Conservation (phyloP, 1,140 invertebrate genomes). For the Sarcophaga bullata region DNA sequence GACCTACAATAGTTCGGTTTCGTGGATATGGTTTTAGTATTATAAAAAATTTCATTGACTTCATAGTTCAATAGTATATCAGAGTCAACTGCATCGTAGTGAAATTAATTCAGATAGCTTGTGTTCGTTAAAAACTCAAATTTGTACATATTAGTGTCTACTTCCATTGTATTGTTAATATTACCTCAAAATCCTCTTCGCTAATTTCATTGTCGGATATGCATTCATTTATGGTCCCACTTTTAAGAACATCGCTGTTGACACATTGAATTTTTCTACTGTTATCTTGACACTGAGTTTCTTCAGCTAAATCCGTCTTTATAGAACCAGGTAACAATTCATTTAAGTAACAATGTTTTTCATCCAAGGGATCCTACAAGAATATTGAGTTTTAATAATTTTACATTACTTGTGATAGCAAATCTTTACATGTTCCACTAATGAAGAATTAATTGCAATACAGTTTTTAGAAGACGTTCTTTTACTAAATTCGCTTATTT, state of each 20-base stretch:
- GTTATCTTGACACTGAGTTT: too few species aligned
- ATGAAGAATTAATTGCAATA: neutral
- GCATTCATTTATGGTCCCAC: neutral
- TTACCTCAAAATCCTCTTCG: conserved; percentile 10
- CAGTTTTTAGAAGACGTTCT: neutral
- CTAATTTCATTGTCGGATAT: neutral
- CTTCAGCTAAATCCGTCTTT: neutral
- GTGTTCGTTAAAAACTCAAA: too few species aligned
- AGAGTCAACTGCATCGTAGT: too few species aligned
- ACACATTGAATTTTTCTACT: neutral
- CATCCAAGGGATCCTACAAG: conserved; percentile 8
- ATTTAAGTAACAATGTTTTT: neutral
- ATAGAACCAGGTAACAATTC: neutral
- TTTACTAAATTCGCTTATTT: neutral
- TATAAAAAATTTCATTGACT: too few species aligned
- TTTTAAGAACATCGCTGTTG: neutral
- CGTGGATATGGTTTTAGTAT: too few species aligned
- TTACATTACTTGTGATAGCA: too few species aligned
- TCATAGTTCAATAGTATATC: too few species aligned
- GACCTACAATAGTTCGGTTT: too few species aligned
- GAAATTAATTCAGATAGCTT: too few species aligned
- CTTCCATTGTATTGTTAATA: too few species aligned
- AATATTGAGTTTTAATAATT: neutral
- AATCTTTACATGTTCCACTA: neutral
- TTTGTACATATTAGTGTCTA: too few species aligned